These are phyloP conservation scores for Strix aluco DNA, from an alignment of 2,113 vertebrate species.

Conservation along the genomic window DNA sequence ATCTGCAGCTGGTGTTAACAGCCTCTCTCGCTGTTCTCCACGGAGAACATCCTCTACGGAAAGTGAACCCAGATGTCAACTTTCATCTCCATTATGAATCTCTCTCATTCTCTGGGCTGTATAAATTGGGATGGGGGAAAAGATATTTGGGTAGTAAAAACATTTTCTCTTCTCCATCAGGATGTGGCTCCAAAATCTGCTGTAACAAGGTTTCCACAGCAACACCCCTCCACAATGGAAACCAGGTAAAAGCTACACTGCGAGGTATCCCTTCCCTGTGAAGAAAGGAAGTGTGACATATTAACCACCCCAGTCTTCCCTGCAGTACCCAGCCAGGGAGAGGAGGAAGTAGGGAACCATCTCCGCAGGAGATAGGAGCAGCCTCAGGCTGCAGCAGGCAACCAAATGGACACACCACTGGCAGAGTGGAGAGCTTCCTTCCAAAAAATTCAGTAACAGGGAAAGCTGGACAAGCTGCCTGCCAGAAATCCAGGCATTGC, in stretches of 20 bases:
- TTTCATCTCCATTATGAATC: neutral
- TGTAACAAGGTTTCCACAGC: neutral
- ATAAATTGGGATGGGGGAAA: neutral
- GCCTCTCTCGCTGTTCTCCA: neutral
- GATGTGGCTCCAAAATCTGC: neutral
- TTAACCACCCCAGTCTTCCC: rapidly evolving
- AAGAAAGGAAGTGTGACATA: neutral
- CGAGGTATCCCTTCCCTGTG: neutral
- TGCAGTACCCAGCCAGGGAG: rapidly evolving
- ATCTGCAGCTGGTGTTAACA: neutral
- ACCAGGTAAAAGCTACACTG: neutral
- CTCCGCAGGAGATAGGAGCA: neutral
- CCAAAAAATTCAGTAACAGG: neutral
- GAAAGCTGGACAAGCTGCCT: neutral
- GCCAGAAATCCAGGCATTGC: neutral
- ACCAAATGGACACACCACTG: neutral
- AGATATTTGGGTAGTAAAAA: neutral
- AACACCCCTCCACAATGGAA: neutral
- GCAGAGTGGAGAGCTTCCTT: neutral
- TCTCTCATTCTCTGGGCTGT: neutral
- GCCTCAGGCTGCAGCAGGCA: neutral
- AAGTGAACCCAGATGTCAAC: conserved; percentile 8
- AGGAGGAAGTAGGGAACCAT: no score
- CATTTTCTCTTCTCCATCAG: neutral
- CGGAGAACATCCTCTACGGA: neutral